A percentile compares a stretch with the other conserved stretches of the same genome.
Conservation (phyloP, 2,113 vertebrate genomes). For the Hystrix brachyura region DNA sequence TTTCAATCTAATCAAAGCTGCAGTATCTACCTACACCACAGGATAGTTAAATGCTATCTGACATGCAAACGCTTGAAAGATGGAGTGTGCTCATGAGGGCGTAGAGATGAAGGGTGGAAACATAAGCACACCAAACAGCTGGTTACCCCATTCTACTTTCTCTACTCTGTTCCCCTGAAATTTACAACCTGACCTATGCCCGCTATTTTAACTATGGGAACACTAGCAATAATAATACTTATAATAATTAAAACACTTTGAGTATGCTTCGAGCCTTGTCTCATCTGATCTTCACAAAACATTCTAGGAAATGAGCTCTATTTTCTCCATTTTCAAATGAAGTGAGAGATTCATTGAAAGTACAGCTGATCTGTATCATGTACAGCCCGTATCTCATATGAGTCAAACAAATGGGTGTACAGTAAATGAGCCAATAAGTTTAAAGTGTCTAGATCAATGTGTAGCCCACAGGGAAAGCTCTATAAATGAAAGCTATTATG, state of each 20-base stretch:
- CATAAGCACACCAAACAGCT: neutral
- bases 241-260: neutral
- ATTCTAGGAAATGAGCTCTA: neutral
- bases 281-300: neutral
- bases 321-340: conserved; percentile 26
- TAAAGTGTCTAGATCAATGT: neutral
- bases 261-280: neutral
- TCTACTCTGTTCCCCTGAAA: neutral
- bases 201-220: conserved; percentile 19
- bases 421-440: neutral
- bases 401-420: neutral
- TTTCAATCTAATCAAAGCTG: neutral
- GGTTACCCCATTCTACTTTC: neutral
- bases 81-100: neutral
- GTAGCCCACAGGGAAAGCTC: neutral
- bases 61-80: conserved; percentile 19
- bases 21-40: neutral
- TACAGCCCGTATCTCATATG: neutral
- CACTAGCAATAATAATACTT: neutral
- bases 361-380: neutral
- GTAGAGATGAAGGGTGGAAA: neutral
- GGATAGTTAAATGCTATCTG: neutral
- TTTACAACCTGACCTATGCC: neutral
- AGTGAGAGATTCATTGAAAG: neutral
- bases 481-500: conserved; percentile 24